Evolutionary conservation across 1,140 invertebrate genomes (phyloP).

Genomic region (Wiebesia pumilae): DNA sequence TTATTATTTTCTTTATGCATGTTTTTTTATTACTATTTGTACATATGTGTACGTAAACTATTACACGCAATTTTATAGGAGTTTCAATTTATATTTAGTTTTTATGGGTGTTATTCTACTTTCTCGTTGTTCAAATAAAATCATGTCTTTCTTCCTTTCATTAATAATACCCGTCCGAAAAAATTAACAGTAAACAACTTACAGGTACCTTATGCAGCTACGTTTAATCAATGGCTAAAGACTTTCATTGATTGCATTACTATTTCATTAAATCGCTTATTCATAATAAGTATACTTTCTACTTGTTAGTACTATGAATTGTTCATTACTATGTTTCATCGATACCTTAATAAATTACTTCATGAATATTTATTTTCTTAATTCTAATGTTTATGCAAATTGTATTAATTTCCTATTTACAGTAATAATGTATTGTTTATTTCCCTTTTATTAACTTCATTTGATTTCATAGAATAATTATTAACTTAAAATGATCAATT

Average conservation of each 20-base stretch:
- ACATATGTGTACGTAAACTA: not conserved
- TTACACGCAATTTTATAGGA: no score
- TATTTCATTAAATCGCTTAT: no score
- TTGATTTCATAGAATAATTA: not conserved
- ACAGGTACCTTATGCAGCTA: conserved; percentile 36
- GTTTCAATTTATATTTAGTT: no score
- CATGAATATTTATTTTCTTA: conserved; percentile 14
- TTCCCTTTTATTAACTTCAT: not conserved
- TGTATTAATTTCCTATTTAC: not conserved
- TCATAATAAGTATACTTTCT: no score
- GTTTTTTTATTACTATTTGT: not conserved
- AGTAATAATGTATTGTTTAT: not conserved
- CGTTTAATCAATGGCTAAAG: conserved; percentile 25
- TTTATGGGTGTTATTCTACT: no score
- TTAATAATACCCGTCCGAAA: conserved; percentile 11
- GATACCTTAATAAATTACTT: not conserved
- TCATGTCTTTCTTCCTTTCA: conserved; percentile 34
- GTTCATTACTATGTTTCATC: no score
- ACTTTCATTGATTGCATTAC: conserved; percentile 37
- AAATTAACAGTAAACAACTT: conserved; percentile 25
- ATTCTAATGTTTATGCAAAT: not conserved
- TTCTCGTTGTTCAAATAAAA: conserved; percentile 12
- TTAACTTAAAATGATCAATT: not conserved
- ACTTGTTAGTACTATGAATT: no score
- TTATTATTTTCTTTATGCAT: conserved; percentile 21